A percentile compares a stretch with the other conserved stretches of the same genome.
phyloP scores from a whole-genome alignment of 2,888 invertebrate species.

The Dryocosmus kuriphilus region DNA sequence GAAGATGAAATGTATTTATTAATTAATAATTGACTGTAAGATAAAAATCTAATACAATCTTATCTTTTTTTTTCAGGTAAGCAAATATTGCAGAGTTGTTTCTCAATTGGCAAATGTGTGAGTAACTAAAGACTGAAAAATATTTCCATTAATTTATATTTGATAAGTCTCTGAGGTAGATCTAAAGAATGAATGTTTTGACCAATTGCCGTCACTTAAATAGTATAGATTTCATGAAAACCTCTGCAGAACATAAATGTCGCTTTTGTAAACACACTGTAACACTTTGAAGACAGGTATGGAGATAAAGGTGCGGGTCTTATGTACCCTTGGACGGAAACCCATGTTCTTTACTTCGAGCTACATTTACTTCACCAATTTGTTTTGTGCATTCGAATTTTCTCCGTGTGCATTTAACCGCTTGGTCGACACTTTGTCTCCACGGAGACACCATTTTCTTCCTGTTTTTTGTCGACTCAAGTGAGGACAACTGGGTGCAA shows the following conservation, averaged over 20 bases:
- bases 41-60: background rate
- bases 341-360: conserved; percentile 27
- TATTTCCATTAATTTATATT: background rate
- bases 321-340: conserved; percentile 9
- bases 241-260: background rate
- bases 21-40: background rate
- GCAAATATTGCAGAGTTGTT: background rate
- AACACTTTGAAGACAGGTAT: conserved; percentile 19
- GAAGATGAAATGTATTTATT: background rate
- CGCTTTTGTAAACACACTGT: background rate
- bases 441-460: background rate
- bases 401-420: conserved; percentile 16
- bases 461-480: conserved; percentile 3
- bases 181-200: background rate
- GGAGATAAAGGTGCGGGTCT: conserved; percentile 34
- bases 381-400: conserved; percentile 32
- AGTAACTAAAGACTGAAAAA: background rate
- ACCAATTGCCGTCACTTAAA: background rate
- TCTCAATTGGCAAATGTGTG: background rate
- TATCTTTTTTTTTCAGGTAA: background rate
- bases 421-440: conserved; percentile 1
- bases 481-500: conserved; percentile 12
- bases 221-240: background rate
- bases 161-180: background rate
- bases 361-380: conserved; percentile 17